Evolutionary conservation across 2,797 vertebrate species (phyloP).

Genomic region (Acrossocheilus wenchowensis): DNA sequence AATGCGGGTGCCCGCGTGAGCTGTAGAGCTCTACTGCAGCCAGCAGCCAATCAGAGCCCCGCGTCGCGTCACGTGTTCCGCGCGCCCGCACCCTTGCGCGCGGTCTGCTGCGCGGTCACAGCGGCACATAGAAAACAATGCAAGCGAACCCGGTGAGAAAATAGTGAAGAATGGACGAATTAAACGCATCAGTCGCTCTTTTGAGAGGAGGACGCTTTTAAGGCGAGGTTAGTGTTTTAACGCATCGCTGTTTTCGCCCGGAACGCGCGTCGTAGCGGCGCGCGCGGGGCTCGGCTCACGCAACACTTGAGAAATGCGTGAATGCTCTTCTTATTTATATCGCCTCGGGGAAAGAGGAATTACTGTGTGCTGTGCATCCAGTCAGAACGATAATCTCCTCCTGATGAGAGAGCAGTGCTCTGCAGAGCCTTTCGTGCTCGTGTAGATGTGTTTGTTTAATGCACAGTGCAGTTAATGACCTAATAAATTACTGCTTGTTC

Average conservation of each 20-base stretch:
- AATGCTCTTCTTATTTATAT: background rate
- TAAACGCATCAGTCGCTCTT: background rate
- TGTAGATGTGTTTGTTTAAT: background rate
- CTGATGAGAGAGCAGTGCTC: background rate
- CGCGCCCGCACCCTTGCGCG: background rate
- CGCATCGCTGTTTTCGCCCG: background rate
- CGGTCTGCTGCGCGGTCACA: slow-evolving; percentile 13
- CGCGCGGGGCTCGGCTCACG: slow-evolving; percentile 2
- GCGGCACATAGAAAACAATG: background rate
- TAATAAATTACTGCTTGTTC: background rate
- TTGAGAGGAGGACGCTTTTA: background rate
- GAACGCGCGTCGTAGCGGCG: background rate
- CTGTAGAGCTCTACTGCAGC: slow-evolving; percentile 67
- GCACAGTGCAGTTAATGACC: background rate
- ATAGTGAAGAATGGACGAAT: background rate
- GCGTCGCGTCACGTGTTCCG: slow-evolving; percentile 1
- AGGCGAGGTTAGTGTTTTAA: background rate
- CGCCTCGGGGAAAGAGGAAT: background rate
- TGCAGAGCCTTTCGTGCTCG: background rate
- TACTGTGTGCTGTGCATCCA: background rate
- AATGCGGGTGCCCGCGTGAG: slow-evolving; percentile 32
- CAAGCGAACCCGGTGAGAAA: background rate
- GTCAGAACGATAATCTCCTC: background rate
- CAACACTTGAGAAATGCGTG: background rate
- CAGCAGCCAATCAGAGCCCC: slow-evolving; percentile 58